Percentiles rank a stretch among this genome's conserved stretches.
These are phyloP conservation scores for Drosophila persimilis DNA, from an alignment of 1,140 invertebrate genomes.

Conservation along the genomic window DNA sequence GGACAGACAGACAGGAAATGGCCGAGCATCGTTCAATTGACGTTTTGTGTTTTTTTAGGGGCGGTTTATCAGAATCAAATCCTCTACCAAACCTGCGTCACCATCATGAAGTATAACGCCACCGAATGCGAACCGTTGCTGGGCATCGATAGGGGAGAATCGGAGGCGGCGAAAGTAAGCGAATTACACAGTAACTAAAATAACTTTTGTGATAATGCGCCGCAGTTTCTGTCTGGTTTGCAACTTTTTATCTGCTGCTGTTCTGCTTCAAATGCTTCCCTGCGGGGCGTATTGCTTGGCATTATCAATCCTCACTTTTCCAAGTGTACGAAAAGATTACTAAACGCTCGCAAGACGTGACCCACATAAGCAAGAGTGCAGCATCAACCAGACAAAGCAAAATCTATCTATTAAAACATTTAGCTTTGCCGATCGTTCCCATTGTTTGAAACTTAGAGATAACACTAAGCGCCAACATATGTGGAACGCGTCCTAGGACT, in stretches of 20 bases:
- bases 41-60: conserved; percentile 56
- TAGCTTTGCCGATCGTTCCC: conserved; percentile 15
- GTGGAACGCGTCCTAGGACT: conserved; percentile 5
- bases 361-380: conserved; percentile 12
- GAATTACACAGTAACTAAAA: not conserved
- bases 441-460: conserved; percentile 58
- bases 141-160: conserved; percentile 63
- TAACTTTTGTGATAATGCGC: conserved; percentile 2
- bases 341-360: conserved; percentile 10
- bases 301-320: too few species aligned
- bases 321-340: not conserved
- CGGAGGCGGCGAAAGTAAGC: conserved; percentile 73
- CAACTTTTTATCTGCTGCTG: conserved; percentile 15
- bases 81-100: conserved; percentile 76
- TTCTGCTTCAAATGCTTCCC: not conserved
- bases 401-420: conserved; percentile 10
- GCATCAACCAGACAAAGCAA: conserved; percentile 24
- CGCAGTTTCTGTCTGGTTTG: conserved; percentile 8
- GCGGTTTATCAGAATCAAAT: conserved; percentile 79
- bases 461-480: conserved; percentile 18
- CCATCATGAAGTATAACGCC: conserved; percentile 66
- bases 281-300: conserved; percentile 16
- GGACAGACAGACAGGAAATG: not conserved
- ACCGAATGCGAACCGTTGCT: conserved; percentile 68
- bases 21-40: not conserved